phyloP scores from a whole-genome alignment of 2,888 invertebrate genomes.

The Amiota communis region DNA sequence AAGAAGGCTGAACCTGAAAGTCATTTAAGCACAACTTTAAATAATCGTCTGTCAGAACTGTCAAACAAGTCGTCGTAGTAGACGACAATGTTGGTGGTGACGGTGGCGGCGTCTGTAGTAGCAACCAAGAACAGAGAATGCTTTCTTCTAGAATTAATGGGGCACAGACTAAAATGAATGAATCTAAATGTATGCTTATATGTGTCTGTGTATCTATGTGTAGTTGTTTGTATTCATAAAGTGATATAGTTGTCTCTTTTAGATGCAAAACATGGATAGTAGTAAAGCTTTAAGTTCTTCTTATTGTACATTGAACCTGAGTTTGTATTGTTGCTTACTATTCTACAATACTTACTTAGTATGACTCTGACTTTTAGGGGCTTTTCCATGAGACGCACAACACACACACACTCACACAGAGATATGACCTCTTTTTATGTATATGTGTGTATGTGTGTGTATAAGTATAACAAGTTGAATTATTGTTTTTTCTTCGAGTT shows the following conservation, averaged over 20 bases:
- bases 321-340: constrained; percentile 23
- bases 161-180: constrained; percentile 35
- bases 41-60: constrained; percentile 74
- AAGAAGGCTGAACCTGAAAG: constrained; percentile 28
- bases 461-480: constrained; percentile 48
- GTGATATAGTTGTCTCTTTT: constrained; percentile 43
- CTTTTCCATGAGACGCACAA: constrained; percentile 10
- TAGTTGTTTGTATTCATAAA: too few species aligned
- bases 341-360: too few species aligned
- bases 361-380: constrained; percentile 22
- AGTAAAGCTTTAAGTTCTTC: constrained; percentile 44
- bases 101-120: too few species aligned
- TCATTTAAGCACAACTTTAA: constrained; percentile 73
- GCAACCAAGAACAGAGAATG: too few species aligned
- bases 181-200: constrained; percentile 30
- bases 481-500: constrained; percentile 54
- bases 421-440: not conserved
- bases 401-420: constrained; percentile 18
- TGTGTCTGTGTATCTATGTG: constrained; percentile 32
- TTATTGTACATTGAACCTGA: constrained; percentile 64
- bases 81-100: constrained; percentile 48
- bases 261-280: constrained; percentile 60
- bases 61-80: constrained; percentile 73
- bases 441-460: constrained; percentile 42
- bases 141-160: constrained; percentile 71